These are phyloP conservation scores for Beris morrisii DNA, from an alignment of 2,888 invertebrate genomes.

Conservation along the genomic window DNA sequence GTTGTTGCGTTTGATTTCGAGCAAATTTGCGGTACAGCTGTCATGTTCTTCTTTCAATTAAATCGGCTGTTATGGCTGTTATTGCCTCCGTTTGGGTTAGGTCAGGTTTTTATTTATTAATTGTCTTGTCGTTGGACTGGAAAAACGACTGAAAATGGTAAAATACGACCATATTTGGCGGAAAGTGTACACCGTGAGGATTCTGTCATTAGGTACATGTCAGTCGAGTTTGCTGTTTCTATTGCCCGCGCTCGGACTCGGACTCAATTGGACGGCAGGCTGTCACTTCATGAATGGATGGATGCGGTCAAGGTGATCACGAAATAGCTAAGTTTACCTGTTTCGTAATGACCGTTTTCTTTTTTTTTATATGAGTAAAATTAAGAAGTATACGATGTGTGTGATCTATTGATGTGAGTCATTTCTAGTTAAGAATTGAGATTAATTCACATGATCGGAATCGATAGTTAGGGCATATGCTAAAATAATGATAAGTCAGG, in stretches of 20 bases:
- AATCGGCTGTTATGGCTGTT: slow-evolving; percentile 6
- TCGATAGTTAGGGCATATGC: not conserved
- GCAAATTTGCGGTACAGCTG: slow-evolving; percentile 22
- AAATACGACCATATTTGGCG: slow-evolving; percentile 17
- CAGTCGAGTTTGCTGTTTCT: not conserved
- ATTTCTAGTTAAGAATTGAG: not conserved
- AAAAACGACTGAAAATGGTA: slow-evolving; percentile 13
- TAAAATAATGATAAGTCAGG: not conserved
- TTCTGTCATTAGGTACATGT: slow-evolving; percentile 10
- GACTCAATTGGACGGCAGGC: not conserved
- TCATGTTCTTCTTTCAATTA: slow-evolving; percentile 19
- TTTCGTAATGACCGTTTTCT: slow-evolving; percentile 6
- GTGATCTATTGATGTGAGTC: slow-evolving; percentile 6
- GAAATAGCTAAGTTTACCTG: slow-evolving; percentile 7
- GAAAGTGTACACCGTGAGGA: slow-evolving; percentile 2
- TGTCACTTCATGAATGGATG: slow-evolving; percentile 29
- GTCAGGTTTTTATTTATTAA: slow-evolving; percentile 19
- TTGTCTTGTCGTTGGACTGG: not conserved
- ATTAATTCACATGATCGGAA: not conserved
- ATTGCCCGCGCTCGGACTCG: not conserved
- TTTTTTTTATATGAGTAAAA: slow-evolving; percentile 4
- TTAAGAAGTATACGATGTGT: not conserved
- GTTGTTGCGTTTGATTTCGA: slow-evolving; percentile 4
- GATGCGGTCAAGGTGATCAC: slow-evolving; percentile 29
- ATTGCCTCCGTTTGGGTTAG: slow-evolving; percentile 18